Evolutionary conservation across 2,888 invertebrate genomes (phyloP).

Genomic region (Parnassius orleans): DNA sequence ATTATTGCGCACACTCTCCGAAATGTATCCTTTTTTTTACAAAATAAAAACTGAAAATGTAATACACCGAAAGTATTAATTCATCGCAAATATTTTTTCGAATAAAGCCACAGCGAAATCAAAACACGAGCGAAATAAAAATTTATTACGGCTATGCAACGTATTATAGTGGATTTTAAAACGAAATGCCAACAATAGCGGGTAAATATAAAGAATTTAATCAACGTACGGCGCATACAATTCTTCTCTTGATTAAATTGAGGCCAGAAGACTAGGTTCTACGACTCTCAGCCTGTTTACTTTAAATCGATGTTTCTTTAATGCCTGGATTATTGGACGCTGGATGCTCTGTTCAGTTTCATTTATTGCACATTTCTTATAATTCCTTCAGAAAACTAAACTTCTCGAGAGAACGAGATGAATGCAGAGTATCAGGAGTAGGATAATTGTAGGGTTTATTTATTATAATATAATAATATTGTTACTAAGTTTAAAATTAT

Average conservation of each 20-base stretch:
- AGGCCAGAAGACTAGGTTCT: no score
- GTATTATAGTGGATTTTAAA: conserved; percentile 1
- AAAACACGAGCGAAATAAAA: conserved; percentile 6
- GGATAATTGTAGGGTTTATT: no score
- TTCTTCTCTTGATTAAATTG: conserved; percentile 8
- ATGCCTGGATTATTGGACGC: not conserved
- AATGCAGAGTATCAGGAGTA: no score
- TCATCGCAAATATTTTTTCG: conserved; percentile 7
- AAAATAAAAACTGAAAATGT: no score
- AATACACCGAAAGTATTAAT: not conserved
- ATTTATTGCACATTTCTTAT: not conserved
- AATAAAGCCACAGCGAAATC: conserved; percentile 14
- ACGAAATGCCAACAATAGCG: not conserved
- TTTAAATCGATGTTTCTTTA: not conserved
- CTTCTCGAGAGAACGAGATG: no score
- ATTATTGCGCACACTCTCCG: no score
- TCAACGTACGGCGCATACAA: not conserved
- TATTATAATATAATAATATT: no score
- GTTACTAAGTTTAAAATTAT: no score
- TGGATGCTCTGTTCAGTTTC: not conserved
- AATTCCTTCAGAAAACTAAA: no score
- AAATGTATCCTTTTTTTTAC: no score
- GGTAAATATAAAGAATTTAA: conserved; percentile 7
- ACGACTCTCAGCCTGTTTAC: no score
- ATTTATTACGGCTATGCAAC: conserved; percentile 13